Conservation (phyloP, 2,888 invertebrate genomes). For the Melanchra persicariae region DNA sequence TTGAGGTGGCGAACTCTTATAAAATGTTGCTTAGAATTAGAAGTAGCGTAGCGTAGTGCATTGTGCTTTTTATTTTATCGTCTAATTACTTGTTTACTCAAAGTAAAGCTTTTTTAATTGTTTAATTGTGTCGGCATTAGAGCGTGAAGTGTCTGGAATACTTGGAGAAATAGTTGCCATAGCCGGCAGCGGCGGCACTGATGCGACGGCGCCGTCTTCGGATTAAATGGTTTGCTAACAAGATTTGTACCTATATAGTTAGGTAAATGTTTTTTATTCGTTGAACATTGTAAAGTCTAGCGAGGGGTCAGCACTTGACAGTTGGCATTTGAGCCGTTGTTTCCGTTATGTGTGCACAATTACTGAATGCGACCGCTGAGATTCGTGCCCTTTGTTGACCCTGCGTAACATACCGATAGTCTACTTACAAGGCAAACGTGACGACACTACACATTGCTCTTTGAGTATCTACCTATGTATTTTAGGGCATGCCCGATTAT, state of each 20-base stretch:
- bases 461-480: conserved; percentile 9
- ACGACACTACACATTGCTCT: conserved; percentile 39
- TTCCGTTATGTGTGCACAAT: conserved; percentile 64
- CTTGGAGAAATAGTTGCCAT: conserved; percentile 40
- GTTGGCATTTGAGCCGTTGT: conserved; percentile 47
- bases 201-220: conserved; percentile 17
- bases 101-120: conserved; percentile 52
- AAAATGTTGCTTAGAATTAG: conserved; percentile 56
- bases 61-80: conserved; percentile 41
- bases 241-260: conserved; percentile 4
- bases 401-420: conserved; percentile 56
- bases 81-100: conserved; percentile 62
- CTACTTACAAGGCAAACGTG: conserved; percentile 54
- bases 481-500: conserved; percentile 5
- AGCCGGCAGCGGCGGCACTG: conserved; percentile 4
- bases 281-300: conserved; percentile 42
- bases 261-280: conserved; percentile 38
- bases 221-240: conserved; percentile 32
- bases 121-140: conserved; percentile 49
- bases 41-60: conserved; percentile 44
- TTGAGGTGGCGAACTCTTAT: conserved; percentile 65
- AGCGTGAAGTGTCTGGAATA: conserved; percentile 50
- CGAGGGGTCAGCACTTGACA: conserved; percentile 46
- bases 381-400: conserved; percentile 63
- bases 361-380: conserved; percentile 57